Percentiles rank a stretch among this genome's conserved stretches.
These are phyloP conservation scores for Calliopsis andreniformis DNA, from an alignment of 1,140 invertebrate species.

Conservation along the genomic window DNA sequence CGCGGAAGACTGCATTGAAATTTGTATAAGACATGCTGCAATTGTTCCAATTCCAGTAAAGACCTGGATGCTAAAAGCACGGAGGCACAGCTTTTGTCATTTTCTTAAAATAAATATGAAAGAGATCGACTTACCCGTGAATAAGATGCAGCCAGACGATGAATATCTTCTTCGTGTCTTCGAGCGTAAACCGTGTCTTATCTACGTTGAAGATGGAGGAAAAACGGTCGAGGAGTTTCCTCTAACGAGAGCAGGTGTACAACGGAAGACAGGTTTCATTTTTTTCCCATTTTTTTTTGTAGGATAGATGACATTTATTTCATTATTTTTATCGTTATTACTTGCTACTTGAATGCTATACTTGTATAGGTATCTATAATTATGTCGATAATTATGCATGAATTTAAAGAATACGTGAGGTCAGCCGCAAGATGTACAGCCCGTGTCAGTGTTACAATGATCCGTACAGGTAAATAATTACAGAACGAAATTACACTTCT, in stretches of 20 bases:
- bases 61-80: neutral
- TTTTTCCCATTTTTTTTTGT: constrained; percentile 1
- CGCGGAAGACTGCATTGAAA: too few species aligned
- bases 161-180: neutral
- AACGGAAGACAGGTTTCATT: neutral
- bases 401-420: constrained; percentile 78
- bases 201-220: neutral
- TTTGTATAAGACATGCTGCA: too few species aligned
- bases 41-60: too few species aligned
- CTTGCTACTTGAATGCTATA: constrained; percentile 80
- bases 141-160: neutral
- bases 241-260: neutral
- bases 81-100: neutral
- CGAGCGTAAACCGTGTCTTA: neutral
- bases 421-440: constrained; percentile 68
- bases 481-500: constrained; percentile 24
- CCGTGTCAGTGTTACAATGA: constrained; percentile 66
- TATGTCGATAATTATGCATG: constrained; percentile 81
- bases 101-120: neutral
- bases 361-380: constrained; percentile 80
- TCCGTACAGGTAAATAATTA: constrained; percentile 38
- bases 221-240: neutral
- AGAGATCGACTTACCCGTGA: constrained; percentile 19
- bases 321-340: constrained; percentile 77
- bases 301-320: constrained; percentile 81